These are phyloP conservation scores for Lagodon rhomboides DNA, from an alignment of 2,797 vertebrate species.

Conservation along the genomic window DNA sequence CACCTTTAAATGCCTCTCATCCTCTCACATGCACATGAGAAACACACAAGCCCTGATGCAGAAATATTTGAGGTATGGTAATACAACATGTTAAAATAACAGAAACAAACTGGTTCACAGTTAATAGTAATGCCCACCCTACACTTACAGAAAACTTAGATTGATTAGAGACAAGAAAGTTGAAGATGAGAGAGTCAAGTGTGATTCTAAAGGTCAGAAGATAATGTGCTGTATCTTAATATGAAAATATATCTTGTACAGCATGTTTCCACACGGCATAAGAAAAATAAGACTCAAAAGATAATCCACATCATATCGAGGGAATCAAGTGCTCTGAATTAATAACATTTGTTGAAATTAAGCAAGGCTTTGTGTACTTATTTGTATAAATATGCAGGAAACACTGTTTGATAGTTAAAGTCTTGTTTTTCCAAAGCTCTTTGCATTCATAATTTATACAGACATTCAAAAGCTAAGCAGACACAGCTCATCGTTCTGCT, in stretches of 20 bases:
- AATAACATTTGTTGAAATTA: neutral
- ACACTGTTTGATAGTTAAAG: neutral
- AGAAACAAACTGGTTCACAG: neutral
- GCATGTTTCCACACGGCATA: neutral
- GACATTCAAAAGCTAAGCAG: neutral
- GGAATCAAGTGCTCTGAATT: neutral
- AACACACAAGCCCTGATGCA: conserved; percentile 15
- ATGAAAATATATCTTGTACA: neutral
- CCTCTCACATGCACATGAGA: conserved; percentile 51
- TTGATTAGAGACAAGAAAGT: neutral
- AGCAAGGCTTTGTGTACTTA: neutral
- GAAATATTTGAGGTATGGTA: conserved; percentile 30
- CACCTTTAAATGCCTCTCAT: conserved; percentile 19
- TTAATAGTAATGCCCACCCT: too few relatives aligned
- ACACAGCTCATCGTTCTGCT: neutral
- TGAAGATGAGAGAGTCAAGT: neutral
- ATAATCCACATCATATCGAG: neutral
- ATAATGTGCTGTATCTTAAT: neutral
- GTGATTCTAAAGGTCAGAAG: neutral
- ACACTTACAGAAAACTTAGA: conserved; percentile 9
- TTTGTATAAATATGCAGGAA: neutral
- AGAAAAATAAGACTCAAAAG: neutral
- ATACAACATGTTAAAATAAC: neutral
- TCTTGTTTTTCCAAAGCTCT: neutral
- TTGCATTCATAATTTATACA: neutral